Conservation (phyloP, 2,113 vertebrate species). For the Chascanopsetta lugubris region DNA sequence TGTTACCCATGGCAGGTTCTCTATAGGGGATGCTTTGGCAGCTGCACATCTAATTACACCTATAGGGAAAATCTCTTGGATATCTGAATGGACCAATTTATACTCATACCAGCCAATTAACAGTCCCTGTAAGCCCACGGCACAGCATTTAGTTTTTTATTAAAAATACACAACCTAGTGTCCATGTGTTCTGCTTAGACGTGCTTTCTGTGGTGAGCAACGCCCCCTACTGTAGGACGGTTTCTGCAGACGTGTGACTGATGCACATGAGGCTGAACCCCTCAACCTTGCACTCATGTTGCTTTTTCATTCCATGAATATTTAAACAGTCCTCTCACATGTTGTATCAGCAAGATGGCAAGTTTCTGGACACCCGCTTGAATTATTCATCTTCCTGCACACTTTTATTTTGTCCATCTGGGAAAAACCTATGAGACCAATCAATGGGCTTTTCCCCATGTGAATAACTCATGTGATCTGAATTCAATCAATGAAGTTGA, state of each 20-base stretch:
- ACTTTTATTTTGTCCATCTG: constrained; percentile 11
- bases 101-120: constrained; percentile 61
- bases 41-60: constrained; percentile 74
- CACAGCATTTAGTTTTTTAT: constrained; percentile 48
- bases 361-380: constrained; percentile 45
- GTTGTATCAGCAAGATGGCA: constrained; percentile 60
- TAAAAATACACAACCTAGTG: constrained; percentile 31
- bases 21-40: constrained; percentile 71
- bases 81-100: constrained; percentile 58
- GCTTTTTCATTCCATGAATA: constrained; percentile 69
- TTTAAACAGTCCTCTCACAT: constrained; percentile 61
- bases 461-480: not conserved
- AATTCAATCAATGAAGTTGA: not conserved
- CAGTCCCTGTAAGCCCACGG: constrained; percentile 26
- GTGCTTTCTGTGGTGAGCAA: not conserved
- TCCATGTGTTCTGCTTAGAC: constrained; percentile 4
- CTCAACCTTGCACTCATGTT: constrained; percentile 36
- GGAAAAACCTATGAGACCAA: not conserved
- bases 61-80: constrained; percentile 66
- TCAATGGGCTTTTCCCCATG: not conserved
- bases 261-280: constrained; percentile 34
- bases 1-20: constrained; percentile 65
- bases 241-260: constrained; percentile 17
- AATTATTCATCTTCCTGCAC: constrained; percentile 51
- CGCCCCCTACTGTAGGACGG: constrained; percentile 5